Evolutionary conservation across 2,113 vertebrate species (phyloP).

Genomic region (Lamprotornis superbus): DNA sequence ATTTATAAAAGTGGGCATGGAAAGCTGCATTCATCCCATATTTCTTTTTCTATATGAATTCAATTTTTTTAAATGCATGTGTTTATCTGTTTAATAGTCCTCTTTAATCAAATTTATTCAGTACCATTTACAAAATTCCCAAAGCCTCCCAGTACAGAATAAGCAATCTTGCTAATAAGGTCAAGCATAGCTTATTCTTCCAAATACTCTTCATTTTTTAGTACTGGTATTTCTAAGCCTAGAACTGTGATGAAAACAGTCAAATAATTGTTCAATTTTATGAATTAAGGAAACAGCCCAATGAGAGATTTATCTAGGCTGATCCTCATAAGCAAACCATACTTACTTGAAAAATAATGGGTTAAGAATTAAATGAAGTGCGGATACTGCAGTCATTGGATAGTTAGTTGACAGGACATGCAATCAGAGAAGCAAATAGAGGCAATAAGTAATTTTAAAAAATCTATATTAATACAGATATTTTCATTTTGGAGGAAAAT

Average conservation of each 20-base stretch:
- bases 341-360: neutral
- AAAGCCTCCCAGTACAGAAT: neutral
- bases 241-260: neutral
- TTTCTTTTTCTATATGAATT: neutral
- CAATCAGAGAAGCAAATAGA: neutral
- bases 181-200: conserved; percentile 3
- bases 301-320: neutral
- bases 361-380: neutral
- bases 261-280: neutral
- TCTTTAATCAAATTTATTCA: neutral
- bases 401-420: neutral
- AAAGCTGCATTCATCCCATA: neutral
- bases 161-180: neutral
- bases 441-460: neutral
- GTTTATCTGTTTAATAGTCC: neutral
- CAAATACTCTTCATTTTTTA: neutral
- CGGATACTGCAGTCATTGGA: neutral
- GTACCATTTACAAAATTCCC: neutral
- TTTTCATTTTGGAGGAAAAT: neutral
- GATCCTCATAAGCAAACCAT: neutral
- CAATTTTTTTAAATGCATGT: neutral
- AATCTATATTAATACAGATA: neutral
- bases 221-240: neutral
- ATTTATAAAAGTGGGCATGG: neutral
- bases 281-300: neutral